Percentiles rank a stretch among this genome's conserved stretches.
phyloP scores from a whole-genome alignment of 2,888 invertebrate species.

The Zaprionus obscuricornis region DNA sequence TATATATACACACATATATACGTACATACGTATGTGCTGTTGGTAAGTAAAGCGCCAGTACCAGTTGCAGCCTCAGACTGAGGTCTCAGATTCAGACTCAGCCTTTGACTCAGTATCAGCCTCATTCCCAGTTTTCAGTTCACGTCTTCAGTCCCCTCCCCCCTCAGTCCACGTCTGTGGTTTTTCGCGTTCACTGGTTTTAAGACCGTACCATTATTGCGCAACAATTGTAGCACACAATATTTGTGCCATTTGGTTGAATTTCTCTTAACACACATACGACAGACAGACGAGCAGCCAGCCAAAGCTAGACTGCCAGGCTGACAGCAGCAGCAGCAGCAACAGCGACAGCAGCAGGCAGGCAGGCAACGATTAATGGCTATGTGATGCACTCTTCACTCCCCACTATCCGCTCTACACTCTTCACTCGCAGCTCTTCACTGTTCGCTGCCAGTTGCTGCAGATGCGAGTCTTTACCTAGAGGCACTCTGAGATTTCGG shows the following conservation, averaged over 20 bases:
- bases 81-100: too few species aligned
- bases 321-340: constrained; percentile 23
- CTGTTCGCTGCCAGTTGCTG: too few species aligned
- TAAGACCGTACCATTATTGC: constrained; percentile 55
- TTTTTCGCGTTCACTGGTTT: constrained; percentile 50
- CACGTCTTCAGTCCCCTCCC: constrained; percentile 33
- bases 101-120: constrained; percentile 15
- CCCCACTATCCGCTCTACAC: constrained; percentile 33
- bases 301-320: constrained; percentile 25
- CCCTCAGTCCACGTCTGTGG: too few species aligned
- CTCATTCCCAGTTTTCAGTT: constrained; percentile 24
- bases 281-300: too few species aligned
- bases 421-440: too few species aligned
- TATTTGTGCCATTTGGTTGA: constrained; percentile 74
- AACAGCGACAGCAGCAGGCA: constrained; percentile 26
- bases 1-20: too few species aligned
- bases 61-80: too few species aligned
- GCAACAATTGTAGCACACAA: constrained; percentile 71
- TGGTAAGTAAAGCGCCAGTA: constrained; percentile 50
- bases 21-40: too few species aligned
- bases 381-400: constrained; percentile 23
- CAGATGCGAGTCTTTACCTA: too few species aligned
- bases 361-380: constrained; percentile 6
- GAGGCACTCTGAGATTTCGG: constrained; percentile 7
- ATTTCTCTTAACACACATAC: constrained; percentile 70